These are phyloP conservation scores for Thalassophryne amazonica DNA, from an alignment of 2,797 vertebrate genomes.

Conservation along the genomic window DNA sequence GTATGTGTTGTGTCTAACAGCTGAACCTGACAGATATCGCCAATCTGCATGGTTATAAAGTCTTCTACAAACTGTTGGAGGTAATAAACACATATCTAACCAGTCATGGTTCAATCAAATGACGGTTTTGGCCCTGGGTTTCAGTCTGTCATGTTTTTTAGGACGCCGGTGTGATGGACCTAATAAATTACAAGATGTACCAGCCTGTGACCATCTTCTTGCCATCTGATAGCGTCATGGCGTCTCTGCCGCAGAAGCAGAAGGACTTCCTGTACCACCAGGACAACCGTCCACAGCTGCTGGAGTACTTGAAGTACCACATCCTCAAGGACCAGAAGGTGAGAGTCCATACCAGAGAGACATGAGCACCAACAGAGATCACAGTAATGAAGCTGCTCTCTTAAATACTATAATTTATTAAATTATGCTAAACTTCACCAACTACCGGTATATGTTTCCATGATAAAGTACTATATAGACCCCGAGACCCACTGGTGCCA, in stretches of 20 bases:
- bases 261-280: conserved; percentile 85
- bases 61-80: conserved; percentile 85
- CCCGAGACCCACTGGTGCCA: too few relatives aligned
- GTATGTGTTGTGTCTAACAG: conserved; percentile 54
- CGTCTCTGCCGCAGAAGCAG: conserved; percentile 78
- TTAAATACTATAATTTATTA: background rate
- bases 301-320: conserved; percentile 88
- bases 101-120: too few relatives aligned
- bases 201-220: conserved; percentile 87
- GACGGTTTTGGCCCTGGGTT: too few relatives aligned
- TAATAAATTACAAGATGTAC: conserved; percentile 75
- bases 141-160: conserved; percentile 68
- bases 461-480: too few relatives aligned
- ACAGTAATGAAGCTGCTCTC: too few relatives aligned
- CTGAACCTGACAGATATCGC: conserved; percentile 82
- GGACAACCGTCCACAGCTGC: conserved; percentile 79
- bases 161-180: conserved; percentile 79
- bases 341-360: too few relatives aligned
- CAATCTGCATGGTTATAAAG: conserved; percentile 76
- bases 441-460: too few relatives aligned
- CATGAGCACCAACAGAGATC: too few relatives aligned
- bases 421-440: too few relatives aligned
- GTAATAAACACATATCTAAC: conserved; percentile 43
- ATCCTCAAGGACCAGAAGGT: conserved; percentile 82
- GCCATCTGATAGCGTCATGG: conserved; percentile 83